Evolutionary conservation across 2,113 vertebrate genomes (phyloP).

Genomic region (Tychaedon coryphoeus): DNA sequence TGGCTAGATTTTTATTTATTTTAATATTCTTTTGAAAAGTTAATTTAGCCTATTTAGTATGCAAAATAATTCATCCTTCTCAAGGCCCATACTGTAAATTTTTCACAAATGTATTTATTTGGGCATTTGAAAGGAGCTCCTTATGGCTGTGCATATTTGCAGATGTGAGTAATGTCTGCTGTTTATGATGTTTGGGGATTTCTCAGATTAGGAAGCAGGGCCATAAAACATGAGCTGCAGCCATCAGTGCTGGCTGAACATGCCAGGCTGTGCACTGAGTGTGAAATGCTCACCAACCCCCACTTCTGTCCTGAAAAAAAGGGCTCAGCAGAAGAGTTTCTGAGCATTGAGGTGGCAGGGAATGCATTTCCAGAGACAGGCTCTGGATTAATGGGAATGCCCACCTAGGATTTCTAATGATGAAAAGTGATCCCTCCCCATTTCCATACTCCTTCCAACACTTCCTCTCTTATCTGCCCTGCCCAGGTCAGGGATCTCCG

Average conservation of each 20-base stretch:
- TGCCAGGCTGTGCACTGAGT: neutral
- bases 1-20: neutral
- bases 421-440: neutral
- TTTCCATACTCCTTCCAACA: accelerated
- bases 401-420: neutral
- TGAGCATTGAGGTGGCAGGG: neutral
- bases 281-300: neutral
- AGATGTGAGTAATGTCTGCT: neutral
- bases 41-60: neutral
- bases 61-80: neutral
- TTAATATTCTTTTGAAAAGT: neutral
- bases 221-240: neutral
- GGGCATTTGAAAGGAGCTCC: neutral
- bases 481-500: neutral
- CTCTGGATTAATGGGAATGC: neutral
- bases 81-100: neutral
- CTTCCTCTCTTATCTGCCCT: neutral
- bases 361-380: neutral
- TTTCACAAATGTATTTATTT: neutral
- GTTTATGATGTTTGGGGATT: neutral
- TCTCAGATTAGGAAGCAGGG: neutral
- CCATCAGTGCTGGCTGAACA: neutral
- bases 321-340: neutral
- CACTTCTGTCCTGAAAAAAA: neutral
- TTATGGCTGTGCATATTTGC: neutral